Evolutionary conservation across 2,113 vertebrate genomes (phyloP).

Genomic region (Cyanocitta stelleri): DNA sequence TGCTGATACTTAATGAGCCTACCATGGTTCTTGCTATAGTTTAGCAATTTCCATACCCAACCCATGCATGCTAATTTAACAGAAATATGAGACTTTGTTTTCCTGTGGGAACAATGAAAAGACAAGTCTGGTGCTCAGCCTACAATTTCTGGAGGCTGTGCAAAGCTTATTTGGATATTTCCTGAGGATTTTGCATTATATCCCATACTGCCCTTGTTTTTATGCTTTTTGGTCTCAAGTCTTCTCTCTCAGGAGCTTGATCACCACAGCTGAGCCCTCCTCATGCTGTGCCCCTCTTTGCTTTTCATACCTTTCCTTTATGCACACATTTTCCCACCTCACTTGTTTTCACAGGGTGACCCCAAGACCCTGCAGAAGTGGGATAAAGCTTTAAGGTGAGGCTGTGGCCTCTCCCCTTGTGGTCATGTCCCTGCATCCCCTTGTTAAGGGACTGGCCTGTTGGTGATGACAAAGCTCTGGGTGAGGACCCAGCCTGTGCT

Average conservation of each 20-base stretch:
- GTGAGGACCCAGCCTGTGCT: not conserved
- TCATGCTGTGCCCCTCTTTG: rapidly evolving
- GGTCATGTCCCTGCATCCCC: not conserved
- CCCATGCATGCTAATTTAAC: not conserved
- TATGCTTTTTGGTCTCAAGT: not conserved
- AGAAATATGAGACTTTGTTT: not conserved
- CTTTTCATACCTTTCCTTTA: not conserved
- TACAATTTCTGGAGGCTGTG: not conserved
- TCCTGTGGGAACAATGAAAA: not conserved
- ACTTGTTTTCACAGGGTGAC: not conserved
- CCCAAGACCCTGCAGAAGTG: not conserved
- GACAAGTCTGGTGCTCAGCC: not conserved
- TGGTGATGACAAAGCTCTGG: not conserved
- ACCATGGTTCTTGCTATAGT: not conserved
- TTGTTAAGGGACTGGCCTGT: not conserved
- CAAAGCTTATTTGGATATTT: not conserved
- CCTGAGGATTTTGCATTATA: not conserved
- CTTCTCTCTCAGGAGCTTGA: not conserved
- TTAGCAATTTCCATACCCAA: not conserved
- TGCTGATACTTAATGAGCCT: not conserved
- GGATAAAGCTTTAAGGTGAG: not conserved
- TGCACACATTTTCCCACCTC: not conserved
- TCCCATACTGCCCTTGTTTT: not conserved
- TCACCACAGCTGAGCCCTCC: not conserved
- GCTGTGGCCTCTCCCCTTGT: not conserved